Evolutionary conservation across 1,140 invertebrate species (phyloP), one percentile per base, ranked within the genome.

Genomic region (Drosophila mojavensis): DNA sequence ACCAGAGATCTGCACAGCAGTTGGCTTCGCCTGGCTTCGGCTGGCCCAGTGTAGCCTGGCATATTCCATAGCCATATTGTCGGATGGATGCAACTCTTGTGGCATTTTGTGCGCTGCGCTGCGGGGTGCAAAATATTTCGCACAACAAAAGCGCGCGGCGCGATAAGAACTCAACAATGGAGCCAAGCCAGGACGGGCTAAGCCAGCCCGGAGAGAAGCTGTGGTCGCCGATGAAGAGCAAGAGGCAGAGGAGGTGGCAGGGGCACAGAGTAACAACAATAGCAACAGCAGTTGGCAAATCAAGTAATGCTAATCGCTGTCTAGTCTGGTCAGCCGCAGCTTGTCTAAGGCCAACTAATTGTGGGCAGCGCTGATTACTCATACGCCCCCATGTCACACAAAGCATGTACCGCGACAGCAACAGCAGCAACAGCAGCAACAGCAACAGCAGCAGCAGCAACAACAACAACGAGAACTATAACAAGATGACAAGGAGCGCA

Each of bases 121-220:
- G 79, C 83, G 73, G 83, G 83, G 83, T 39, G 79, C 75, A 64
- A 77, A 68, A 79, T 63, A 83, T 79, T 75, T 85, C 71, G 65
- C 79, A 83, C 76, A 67, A 76, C 68, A 86, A 88, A 82, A 75
- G 68, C 55, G 28, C 71, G 54, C 47, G 60, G 67, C 39, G 73
- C 64, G 81, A 84, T 84, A 85, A 84, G 78, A 74, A 75, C 62
- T 67, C 65, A 78, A 83, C 81, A 84, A 78, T 78, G 81, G 81
- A 70, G n/a, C 26, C 36, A 64, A 39, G 51, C 39, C 41, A 48
- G 6, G n/a, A 4, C 43, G 55, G 43, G 50, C 67, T 20, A 20
- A 20, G 20, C 20, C 20, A 20, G 20, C 20, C 20, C 20, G 20
- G 20, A 20, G 20, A 20, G 20, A 20, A 20, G 20, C 20, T 20